Evolutionary conservation across 2,888 invertebrate genomes (phyloP), one percentile per base, ranked within the genome.

Genomic region (Koerneria pararmatus): DNA sequence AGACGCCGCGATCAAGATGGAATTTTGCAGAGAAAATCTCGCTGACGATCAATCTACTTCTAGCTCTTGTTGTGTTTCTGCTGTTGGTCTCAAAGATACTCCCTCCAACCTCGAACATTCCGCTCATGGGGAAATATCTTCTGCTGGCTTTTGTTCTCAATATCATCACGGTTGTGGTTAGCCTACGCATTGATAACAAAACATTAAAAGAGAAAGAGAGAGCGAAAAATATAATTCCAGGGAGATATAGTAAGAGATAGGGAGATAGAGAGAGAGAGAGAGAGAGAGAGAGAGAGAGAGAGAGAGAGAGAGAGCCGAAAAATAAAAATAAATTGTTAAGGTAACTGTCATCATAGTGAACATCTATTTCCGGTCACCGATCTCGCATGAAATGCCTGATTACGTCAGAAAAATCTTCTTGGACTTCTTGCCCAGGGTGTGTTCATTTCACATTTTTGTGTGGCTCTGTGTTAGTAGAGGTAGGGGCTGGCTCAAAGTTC

Each of bases 91-190:
- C 95, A 76, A 98, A 98, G 87, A 98, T 99, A 86, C 88, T 98
- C 77, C 98, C 98, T 73, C 98, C 98, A 64, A 97, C 97, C 1
- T 97, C 97, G 65, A 89, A 95, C 75, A 88, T 98, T 83, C 98
- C 98, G 66, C 89, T 98, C 71, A 98, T 99, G 83, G 95, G 97
- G 85, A 98, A 98, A 88, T 98, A 98, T 87, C 89, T 99, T 76
- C 89, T 99, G 65, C 95, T 99, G 86, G 98, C 97, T 65, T 98
- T 99, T 87, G 94, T 76, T 3, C 95, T 98, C 93, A 98, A 98
- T 86, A 97, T 97, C 72, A 92, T 97, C 83, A 95, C 95, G 87
- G 98, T 99, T 86, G 88, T 98, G 81, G 93, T 97, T 95, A 35
- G 71, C 57, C 41, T 37, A 3, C 8, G n/a, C n/a, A 56, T 31